Evolutionary conservation across 2,888 invertebrate genomes (phyloP).

Genomic region (Clepsis dumicolana): DNA sequence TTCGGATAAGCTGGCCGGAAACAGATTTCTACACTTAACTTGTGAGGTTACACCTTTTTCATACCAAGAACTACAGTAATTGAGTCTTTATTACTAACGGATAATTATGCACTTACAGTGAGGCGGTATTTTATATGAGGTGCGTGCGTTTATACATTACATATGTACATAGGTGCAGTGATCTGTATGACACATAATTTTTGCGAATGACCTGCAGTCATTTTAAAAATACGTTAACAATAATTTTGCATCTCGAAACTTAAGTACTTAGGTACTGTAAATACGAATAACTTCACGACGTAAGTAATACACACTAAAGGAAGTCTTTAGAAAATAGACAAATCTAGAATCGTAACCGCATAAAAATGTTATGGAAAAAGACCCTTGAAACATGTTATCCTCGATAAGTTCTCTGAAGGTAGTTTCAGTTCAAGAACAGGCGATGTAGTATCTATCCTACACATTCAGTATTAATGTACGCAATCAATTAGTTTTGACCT

Average conservation of each 20-base stretch:
- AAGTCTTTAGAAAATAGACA: too few relatives aligned
- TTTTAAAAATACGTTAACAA: background rate
- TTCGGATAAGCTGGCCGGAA: background rate
- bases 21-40: slow-evolving; percentile 1
- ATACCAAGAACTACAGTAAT: background rate
- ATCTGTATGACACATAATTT: slow-evolving; percentile 1
- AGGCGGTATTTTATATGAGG: too few relatives aligned
- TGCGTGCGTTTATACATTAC: too few relatives aligned
- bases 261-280: too few relatives aligned
- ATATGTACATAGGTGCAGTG: background rate
- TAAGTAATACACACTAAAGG: too few relatives aligned
- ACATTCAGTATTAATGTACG: background rate
- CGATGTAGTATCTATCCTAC: slow-evolving; percentile 3
- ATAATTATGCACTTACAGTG: background rate
- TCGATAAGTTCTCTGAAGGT: background rate
- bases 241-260: too few relatives aligned
- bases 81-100: background rate
- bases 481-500: slow-evolving; percentile 39
- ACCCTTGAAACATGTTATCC: background rate
- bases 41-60: background rate
- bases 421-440: slow-evolving; percentile 9
- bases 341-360: too few relatives aligned
- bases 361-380: background rate
- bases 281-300: too few relatives aligned
- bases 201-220: background rate